Base-by-base conservation (phyloP, 1,140 invertebrate genomes). In the Daktulosphaira vitifoliae region DNA sequence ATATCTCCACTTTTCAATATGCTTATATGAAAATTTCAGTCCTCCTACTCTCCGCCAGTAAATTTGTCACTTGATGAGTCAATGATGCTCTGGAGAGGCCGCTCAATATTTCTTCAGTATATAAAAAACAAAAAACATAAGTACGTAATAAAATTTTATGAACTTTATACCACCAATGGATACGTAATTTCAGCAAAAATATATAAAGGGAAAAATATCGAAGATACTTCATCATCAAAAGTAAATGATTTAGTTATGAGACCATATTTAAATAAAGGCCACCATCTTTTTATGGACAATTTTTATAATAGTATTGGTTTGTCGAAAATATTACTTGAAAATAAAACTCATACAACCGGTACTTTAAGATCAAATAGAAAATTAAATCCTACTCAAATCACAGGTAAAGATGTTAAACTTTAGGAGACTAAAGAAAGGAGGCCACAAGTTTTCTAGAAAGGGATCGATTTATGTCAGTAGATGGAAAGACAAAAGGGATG, bases 371-470 rank as follows among this genome's bases (percentile, higher is more conserved):
- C 5, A 33, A 33, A 33, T 33, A 33, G 29, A 33, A 33, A 33
- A 33, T 11, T 33, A 11, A 70, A 69, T 68, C 77, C 68, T 65
- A 78, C 65, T 62, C 71, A 37, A 73, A 71, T 56, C 70, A 78
- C 68, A 80, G 74, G 2, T 73, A 79, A 74, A 70, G 75, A n/a
- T 68, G 75, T 67, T 76, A 77, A 59, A 80, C 76, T 78, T 65
- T n/a, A n/a, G n/a, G n/a, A n/a, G n/a, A n/a, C n/a, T n/a, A n/a
- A 73, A 74, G 68, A 69, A 65, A 69, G 72, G 74, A 18, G 72
- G 77, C 66, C 65, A 68, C 16, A 65, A 67, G 68, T 66, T 71
- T 20, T 68, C 67, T 68, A 68, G 76, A 72, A 73, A 72, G 50
- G 69, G 73, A 67, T 70, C 72, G 25, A 73, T 78, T 68, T 74